Conservation (phyloP, 2,797 vertebrate species). For the Serranus cabrilla region DNA sequence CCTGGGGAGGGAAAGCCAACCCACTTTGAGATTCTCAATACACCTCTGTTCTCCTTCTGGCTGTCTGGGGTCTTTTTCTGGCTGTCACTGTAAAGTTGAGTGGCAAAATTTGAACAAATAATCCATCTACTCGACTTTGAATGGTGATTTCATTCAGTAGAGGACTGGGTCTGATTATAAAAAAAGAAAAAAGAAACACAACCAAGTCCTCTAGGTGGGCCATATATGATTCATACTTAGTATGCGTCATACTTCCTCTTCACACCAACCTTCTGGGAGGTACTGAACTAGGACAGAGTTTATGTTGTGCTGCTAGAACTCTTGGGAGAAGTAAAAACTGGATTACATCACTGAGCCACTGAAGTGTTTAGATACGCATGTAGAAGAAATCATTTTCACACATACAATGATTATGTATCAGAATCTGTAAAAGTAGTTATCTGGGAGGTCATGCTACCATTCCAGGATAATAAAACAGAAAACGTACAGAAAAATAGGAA, state of each 20-base stretch:
- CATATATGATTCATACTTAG: slow-evolving; percentile 76
- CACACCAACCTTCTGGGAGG: slow-evolving; percentile 74
- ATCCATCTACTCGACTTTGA: slow-evolving; percentile 69
- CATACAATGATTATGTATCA: slow-evolving; percentile 35
- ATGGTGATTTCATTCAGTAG: slow-evolving; percentile 74
- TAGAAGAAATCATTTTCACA: slow-evolving; percentile 47
- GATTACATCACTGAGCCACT: slow-evolving; percentile 56
- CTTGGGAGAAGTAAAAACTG: slow-evolving; percentile 48
- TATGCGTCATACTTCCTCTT: slow-evolving; percentile 75
- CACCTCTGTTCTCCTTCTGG: slow-evolving; percentile 72
- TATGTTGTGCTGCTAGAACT: slow-evolving; percentile 51
- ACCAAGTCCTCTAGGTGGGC: slow-evolving; percentile 67
- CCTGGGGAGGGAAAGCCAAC: slow-evolving; percentile 41
- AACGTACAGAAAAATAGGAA: slow-evolving; percentile 8
- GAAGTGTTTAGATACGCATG: slow-evolving; percentile 48
- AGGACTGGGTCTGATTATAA: slow-evolving; percentile 58
- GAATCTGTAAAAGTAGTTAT: slow-evolving; percentile 36
- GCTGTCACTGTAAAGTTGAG: slow-evolving; percentile 66
- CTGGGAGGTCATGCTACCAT: slow-evolving; percentile 37
- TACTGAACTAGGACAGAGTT: slow-evolving; percentile 56
- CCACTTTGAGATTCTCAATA: slow-evolving; percentile 72
- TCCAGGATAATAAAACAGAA: slow-evolving; percentile 16
- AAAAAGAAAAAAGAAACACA: slow-evolving; percentile 52
- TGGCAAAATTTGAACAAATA: slow-evolving; percentile 77
- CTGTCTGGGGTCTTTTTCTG: slow-evolving; percentile 59